Conservation (phyloP, 2,888 invertebrate genomes). For the Drosophila maculinotata region DNA sequence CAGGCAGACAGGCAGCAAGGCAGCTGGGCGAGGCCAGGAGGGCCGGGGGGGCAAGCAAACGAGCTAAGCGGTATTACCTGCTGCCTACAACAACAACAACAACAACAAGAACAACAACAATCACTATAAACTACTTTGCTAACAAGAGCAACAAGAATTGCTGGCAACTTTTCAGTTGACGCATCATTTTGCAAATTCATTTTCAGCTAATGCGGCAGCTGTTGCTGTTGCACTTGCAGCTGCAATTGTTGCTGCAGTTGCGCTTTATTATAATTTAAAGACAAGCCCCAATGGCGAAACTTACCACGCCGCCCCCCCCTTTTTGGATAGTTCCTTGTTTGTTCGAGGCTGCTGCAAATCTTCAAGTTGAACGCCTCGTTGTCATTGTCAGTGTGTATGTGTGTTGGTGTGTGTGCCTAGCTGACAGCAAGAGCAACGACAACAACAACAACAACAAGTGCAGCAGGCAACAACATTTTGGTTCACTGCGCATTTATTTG, state of each 20-base stretch:
- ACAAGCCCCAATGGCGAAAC: slow-evolving; percentile 23
- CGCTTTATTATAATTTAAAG: slow-evolving; percentile 67
- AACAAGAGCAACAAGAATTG: slow-evolving; percentile 21
- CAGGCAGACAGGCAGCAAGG: neutral
- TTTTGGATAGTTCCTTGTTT: slow-evolving; percentile 18
- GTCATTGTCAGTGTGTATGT: slow-evolving; percentile 63
- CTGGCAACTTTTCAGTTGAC: slow-evolving; percentile 54
- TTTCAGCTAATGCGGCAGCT: slow-evolving; percentile 61
- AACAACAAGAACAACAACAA: slow-evolving; percentile 24
- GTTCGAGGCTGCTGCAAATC: slow-evolving; percentile 46
- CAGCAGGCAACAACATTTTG: slow-evolving; percentile 16
- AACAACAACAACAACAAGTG: slow-evolving; percentile 17
- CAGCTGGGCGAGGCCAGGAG: too few relatives aligned
- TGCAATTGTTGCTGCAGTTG: slow-evolving; percentile 14
- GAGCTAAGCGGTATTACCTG: slow-evolving; percentile 39
- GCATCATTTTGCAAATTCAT: slow-evolving; percentile 61
- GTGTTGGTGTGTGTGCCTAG: slow-evolving; percentile 28
- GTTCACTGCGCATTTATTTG: slow-evolving; percentile 65
- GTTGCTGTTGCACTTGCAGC: slow-evolving; percentile 11
- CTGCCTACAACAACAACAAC: slow-evolving; percentile 6
- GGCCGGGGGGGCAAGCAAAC: too few relatives aligned
- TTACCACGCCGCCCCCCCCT: neutral
- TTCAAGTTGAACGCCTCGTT: slow-evolving; percentile 72
- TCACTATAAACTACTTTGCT: slow-evolving; percentile 25
- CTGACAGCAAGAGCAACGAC: slow-evolving; percentile 26